These are phyloP conservation scores for Dermochelys coriacea DNA, from an alignment of 2,797 vertebrate species.

Conservation along the genomic window DNA sequence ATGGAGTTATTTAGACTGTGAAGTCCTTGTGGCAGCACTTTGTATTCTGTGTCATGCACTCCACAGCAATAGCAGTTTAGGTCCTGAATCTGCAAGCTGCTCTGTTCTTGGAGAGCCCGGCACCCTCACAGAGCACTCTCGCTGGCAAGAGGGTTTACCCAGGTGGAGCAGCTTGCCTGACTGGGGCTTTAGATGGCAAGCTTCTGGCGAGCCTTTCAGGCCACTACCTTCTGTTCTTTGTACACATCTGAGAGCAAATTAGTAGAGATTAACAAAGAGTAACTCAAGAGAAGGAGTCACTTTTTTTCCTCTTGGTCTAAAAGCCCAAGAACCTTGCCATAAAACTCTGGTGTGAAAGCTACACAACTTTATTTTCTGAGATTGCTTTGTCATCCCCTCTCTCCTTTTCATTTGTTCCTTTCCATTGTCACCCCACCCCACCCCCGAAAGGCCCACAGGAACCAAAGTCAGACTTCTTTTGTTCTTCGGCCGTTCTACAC, in stretches of 20 bases:
- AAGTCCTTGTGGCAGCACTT: not conserved
- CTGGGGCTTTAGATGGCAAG: not conserved
- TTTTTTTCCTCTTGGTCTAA: not conserved
- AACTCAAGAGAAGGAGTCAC: not conserved
- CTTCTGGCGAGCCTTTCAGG: not conserved
- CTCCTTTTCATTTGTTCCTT: not conserved
- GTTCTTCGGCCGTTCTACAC: rapidly evolving
- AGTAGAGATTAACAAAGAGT: not conserved
- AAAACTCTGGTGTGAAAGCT: not conserved
- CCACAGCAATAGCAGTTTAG: not conserved
- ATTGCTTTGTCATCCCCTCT: not conserved
- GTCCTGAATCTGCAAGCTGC: not conserved
- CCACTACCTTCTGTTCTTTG: not conserved
- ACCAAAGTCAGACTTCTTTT: not conserved
- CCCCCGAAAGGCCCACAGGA: not conserved
- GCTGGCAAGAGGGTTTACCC: not conserved
- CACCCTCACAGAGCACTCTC: not conserved
- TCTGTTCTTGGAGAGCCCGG: not conserved
- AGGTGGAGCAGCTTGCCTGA: not conserved
- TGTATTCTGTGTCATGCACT: not conserved
- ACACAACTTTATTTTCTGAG: not conserved
- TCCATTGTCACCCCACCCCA: not conserved
- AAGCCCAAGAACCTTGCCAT: not conserved
- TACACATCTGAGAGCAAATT: not conserved
- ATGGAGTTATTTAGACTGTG: not conserved